phyloP scores from a whole-genome alignment of 2,797 vertebrate genomes.

The Sebastes flavidus region DNA sequence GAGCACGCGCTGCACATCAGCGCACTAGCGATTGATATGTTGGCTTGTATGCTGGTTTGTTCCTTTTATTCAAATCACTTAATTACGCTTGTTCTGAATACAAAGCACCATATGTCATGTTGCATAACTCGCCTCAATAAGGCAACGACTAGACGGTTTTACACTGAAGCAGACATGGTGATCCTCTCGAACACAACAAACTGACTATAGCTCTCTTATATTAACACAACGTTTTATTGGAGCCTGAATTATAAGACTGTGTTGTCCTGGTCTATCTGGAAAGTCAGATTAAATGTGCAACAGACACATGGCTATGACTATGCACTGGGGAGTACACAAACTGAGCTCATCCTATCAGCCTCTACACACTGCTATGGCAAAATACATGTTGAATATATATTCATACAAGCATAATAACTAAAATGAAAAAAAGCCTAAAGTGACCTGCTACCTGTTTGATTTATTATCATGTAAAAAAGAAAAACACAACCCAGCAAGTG shows the following conservation, averaged over 20 bases:
- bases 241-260: background rate
- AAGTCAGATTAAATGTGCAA: background rate
- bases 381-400: background rate
- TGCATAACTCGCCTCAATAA: conserved; percentile 35
- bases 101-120: conserved; percentile 35
- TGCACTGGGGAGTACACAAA: background rate
- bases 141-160: conserved; percentile 19
- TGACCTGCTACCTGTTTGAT: background rate
- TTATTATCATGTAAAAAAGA: background rate
- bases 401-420: background rate
- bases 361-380: background rate
- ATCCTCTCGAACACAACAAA: background rate
- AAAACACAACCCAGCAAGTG: background rate
- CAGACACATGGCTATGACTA: background rate
- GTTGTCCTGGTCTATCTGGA: background rate
- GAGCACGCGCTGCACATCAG: background rate
- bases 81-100: conserved; percentile 7
- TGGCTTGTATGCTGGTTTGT: background rate
- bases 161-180: conserved; percentile 6
- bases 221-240: background rate
- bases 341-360: background rate
- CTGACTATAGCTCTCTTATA: background rate
- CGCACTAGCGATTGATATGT: background rate
- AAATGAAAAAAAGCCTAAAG: background rate
- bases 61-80: conserved; percentile 27